A percentile compares a stretch with the other conserved stretches of the same genome.
phyloP scores from a whole-genome alignment of 1,140 invertebrate species.

The Cataglyphis hispanica region DNA sequence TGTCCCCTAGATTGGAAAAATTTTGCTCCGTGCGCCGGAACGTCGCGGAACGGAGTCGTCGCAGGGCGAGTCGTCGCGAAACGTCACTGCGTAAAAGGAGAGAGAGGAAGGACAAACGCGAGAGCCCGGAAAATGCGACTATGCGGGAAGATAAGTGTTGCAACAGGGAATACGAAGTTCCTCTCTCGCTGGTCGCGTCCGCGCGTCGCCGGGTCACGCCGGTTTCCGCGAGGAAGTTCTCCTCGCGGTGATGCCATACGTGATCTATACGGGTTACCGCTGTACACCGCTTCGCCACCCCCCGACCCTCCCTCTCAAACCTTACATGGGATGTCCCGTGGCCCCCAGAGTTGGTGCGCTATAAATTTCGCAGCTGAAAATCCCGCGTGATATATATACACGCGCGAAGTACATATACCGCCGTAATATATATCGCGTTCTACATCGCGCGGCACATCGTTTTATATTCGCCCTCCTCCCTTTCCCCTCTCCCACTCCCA shows the following conservation, averaged over 20 bases:
- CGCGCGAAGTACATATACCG: constrained; percentile 30
- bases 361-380: constrained; percentile 77
- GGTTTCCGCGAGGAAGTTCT: constrained; percentile 69
- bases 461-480: not conserved
- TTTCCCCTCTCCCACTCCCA: not conserved
- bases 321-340: constrained; percentile 61
- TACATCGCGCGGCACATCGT: constrained; percentile 32
- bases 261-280: constrained; percentile 72
- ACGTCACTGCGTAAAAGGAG: not conserved
- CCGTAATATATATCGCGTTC: constrained; percentile 47
- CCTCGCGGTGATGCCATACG: constrained; percentile 72
- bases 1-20: constrained; percentile 15
- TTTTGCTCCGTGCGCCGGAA: not conserved
- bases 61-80: not conserved
- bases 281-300: not conserved
- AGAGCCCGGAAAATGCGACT: constrained; percentile 66
- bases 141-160: constrained; percentile 76
- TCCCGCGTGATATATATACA: constrained; percentile 74
- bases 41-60: not conserved
- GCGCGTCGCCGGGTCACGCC: constrained; percentile 59
- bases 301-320: not conserved
- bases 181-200: constrained; percentile 50
- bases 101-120: not conserved
- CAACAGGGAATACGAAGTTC: constrained; percentile 77
- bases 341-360: constrained; percentile 67